phyloP scores from a whole-genome alignment of 2,888 invertebrate species.

The Lepidocyrtoides sp. region DNA sequence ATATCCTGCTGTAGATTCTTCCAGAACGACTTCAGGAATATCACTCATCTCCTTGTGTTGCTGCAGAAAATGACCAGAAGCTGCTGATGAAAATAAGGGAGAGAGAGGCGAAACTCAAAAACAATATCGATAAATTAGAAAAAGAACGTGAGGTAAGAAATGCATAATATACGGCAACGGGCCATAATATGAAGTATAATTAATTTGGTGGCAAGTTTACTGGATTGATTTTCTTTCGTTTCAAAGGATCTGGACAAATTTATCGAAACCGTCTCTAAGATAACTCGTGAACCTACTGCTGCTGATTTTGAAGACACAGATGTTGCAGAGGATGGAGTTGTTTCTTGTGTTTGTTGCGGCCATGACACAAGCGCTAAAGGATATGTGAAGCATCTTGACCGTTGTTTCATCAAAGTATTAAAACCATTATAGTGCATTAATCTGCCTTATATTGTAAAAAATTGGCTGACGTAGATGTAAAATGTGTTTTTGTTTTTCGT shows the following conservation, averaged over 20 bases:
- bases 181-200: too few species aligned
- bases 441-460: too few species aligned
- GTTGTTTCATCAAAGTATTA: slow-evolving; percentile 96
- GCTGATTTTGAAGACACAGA: slow-evolving; percentile 88
- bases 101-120: slow-evolving; percentile 92
- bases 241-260: slow-evolving; percentile 95
- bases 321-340: slow-evolving; percentile 90
- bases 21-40: slow-evolving; percentile 97
- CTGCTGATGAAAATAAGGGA: slow-evolving; percentile 86
- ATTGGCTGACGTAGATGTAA: too few species aligned
- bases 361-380: slow-evolving; percentile 97
- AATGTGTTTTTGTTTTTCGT: too few species aligned
- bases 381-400: slow-evolving; percentile 98
- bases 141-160: slow-evolving; percentile 89
- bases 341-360: slow-evolving; percentile 98
- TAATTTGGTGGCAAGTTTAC: neutral
- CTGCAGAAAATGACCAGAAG: slow-evolving; percentile 92
- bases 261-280: slow-evolving; percentile 92
- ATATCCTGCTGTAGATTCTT: slow-evolving; percentile 89
- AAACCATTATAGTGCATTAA: too few species aligned
- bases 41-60: slow-evolving; percentile 94
- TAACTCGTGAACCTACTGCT: slow-evolving; percentile 89
- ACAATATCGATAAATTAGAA: slow-evolving; percentile 93
- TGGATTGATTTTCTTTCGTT: neutral
- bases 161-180: neutral